Base-by-base conservation (phyloP, 2,797 vertebrate species). In the Podarcis lilfordi region DNA sequence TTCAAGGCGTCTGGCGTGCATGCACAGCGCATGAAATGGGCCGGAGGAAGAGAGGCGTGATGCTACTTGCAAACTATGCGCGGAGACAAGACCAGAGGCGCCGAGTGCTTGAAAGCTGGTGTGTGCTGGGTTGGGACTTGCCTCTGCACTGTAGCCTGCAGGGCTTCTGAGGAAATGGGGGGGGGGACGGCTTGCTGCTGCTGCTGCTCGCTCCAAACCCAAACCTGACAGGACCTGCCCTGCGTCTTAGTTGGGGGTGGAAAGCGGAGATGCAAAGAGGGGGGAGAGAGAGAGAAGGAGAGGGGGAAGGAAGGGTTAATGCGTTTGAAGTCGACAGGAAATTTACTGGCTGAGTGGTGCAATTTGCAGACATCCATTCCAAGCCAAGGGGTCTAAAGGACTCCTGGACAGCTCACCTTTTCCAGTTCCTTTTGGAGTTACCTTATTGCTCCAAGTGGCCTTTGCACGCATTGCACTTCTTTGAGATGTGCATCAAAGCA, bases 61-160 rank as follows among this genome's bases (percentile, higher is more conserved):
- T 97, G 94, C 96, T 98, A 98, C 99, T 97, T 98, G 99, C 97
- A 97, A 98, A 98, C 98, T 98, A 98, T 99, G 98, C 98, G 96
- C 96, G 97, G 98, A 80, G 98, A 98, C 99, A 99, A 98, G 99
- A 99, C 98, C 98, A 98, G 98, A 99, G 99, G 99, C 98, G 99
- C 99, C 98, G 97, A 96, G 92, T 94, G 96, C 98, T 98, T 98
- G 97, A 98, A 98, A 97, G 97, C 98, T 96, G 98, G 97, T 97
- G 92, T 95, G 96, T 95, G 97, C 96, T 97, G 96, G 96, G 99
- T 98, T 98, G 96, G 97, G 98, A 98, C 99, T 98, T 98, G 99
- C 97, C 97, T 98, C 95, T 95, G 97, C 98, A 97, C 96, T 96
- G 97, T 97, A 98, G 97, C 98, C 98, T 97, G 97, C 98, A 98